These are phyloP conservation scores for Phyllopteryx taeniolatus DNA, from an alignment of 2,113 vertebrate genomes.

Conservation along the genomic window DNA sequence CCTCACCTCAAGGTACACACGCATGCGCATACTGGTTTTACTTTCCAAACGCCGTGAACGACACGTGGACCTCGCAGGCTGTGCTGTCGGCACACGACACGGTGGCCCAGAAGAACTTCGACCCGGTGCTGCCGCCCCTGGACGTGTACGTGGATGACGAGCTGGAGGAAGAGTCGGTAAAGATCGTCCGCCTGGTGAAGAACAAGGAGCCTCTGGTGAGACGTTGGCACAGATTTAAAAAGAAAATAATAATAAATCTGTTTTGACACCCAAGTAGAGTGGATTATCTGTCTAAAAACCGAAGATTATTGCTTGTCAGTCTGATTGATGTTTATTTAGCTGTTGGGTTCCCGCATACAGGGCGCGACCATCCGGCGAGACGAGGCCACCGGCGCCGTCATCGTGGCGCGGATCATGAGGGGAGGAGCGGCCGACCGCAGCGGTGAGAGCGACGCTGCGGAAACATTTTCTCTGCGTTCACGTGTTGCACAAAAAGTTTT, in stretches of 20 bases:
- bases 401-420: slow-evolving; percentile 92
- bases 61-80: slow-evolving; percentile 69
- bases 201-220: slow-evolving; percentile 92
- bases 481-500: too few species aligned
- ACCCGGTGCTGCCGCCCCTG: slow-evolving; percentile 87
- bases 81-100: slow-evolving; percentile 91
- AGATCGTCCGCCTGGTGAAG: slow-evolving; percentile 93
- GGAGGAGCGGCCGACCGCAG: slow-evolving; percentile 92
- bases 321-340: not conserved
- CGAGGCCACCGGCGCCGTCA: slow-evolving; percentile 86
- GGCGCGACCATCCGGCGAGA: slow-evolving; percentile 91
- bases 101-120: slow-evolving; percentile 93
- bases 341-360: slow-evolving; percentile 55
- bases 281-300: too few species aligned
- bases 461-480: not conserved
- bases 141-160: slow-evolving; percentile 85
- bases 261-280: too few species aligned
- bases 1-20: slow-evolving; percentile 86
- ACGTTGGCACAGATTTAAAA: not conserved
- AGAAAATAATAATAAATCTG: too few species aligned
- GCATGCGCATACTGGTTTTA: not conserved
- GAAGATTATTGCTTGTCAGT: too few species aligned
- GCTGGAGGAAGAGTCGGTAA: slow-evolving; percentile 92
- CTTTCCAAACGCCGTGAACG: too few species aligned
- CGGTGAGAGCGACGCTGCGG: slow-evolving; percentile 65